A percentile compares a stretch with the other conserved stretches of the same genome.
These are phyloP conservation scores for Tiaroga cobitis DNA, from an alignment of 2,797 vertebrate species.

Conservation along the genomic window DNA sequence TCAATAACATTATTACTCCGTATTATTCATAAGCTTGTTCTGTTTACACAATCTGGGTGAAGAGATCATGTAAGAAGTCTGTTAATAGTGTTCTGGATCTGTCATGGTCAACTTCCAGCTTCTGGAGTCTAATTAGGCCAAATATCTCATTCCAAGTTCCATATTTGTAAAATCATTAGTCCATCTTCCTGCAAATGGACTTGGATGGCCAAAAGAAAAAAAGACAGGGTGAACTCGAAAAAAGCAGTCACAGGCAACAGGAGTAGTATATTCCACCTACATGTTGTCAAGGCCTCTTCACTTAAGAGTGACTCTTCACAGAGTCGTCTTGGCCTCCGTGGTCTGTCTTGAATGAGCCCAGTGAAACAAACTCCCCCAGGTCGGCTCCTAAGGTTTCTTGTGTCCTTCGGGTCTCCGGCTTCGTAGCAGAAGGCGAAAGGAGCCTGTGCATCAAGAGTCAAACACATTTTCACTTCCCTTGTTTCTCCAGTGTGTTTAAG, in stretches of 20 bases:
- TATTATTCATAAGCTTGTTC: slow-evolving; percentile 66
- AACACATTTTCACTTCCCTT: slow-evolving; percentile 9
- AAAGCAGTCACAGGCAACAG: background rate
- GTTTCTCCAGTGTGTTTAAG: slow-evolving; percentile 67
- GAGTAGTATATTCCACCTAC: background rate
- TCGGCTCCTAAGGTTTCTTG: slow-evolving; percentile 13
- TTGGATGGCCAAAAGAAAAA: background rate
- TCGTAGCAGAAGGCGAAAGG: slow-evolving; percentile 25
- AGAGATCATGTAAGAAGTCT: slow-evolving; percentile 1
- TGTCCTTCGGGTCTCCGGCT: slow-evolving; percentile 9
- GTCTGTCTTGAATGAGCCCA: slow-evolving; percentile 3
- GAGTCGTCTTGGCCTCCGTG: background rate
- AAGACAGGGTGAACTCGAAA: background rate
- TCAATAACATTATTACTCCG: slow-evolving; percentile 45
- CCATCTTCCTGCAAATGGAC: background rate
- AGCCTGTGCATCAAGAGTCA: slow-evolving; percentile 18
- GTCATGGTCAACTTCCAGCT: slow-evolving; percentile 10
- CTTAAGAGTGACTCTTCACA: background rate
- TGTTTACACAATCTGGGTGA: slow-evolving; percentile 70
- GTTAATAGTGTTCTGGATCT: background rate
- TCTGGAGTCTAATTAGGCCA: background rate
- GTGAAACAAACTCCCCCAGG: slow-evolving; percentile 22
- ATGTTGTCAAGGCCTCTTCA: background rate
- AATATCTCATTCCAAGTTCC: background rate
- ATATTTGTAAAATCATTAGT: background rate